phyloP scores from a whole-genome alignment of 1,140 invertebrate genomes.

The Hyphantria cunea region DNA sequence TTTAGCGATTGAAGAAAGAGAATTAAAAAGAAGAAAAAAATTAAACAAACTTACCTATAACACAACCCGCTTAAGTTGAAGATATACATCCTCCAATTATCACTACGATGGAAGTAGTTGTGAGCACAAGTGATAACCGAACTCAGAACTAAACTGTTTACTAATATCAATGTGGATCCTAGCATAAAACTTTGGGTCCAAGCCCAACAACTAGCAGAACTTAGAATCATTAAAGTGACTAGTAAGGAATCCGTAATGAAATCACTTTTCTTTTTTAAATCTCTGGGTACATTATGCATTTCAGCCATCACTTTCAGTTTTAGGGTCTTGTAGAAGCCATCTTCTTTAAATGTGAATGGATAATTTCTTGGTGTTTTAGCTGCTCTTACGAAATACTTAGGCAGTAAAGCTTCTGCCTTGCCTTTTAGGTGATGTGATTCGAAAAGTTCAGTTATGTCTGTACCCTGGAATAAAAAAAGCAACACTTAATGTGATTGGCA shows the following conservation, averaged over 20 bases:
- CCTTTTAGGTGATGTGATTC: slow-evolving; percentile 85
- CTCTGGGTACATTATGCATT: slow-evolving; percentile 68
- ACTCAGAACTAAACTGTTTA: slow-evolving; percentile 80
- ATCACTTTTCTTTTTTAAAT: slow-evolving; percentile 70
- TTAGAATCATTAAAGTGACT: slow-evolving; percentile 74
- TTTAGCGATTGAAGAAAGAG: no score
- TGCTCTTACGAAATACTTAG: slow-evolving; percentile 84
- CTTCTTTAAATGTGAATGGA: slow-evolving; percentile 85
- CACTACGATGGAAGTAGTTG: slow-evolving; percentile 91
- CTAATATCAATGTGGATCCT: slow-evolving; percentile 46
- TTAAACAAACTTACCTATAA: slow-evolving; percentile 82
- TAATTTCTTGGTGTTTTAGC: slow-evolving; percentile 82
- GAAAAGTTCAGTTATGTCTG: slow-evolving; percentile 90
- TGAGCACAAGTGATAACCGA: slow-evolving; percentile 85
- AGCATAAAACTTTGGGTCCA: slow-evolving; percentile 61
- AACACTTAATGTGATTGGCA: neutral
- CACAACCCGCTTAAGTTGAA: slow-evolving; percentile 87
- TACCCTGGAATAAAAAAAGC: slow-evolving; percentile 78
- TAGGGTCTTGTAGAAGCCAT: slow-evolving; percentile 88
- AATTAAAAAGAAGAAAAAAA: no score
- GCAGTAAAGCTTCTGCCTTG: slow-evolving; percentile 82
- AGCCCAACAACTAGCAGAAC: slow-evolving; percentile 79
- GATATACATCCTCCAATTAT: slow-evolving; percentile 92
- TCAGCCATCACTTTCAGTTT: slow-evolving; percentile 83
- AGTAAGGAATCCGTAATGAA: slow-evolving; percentile 82